phyloP scores from a whole-genome alignment of 1,140 invertebrate genomes.

The Rhizoglyphus robini region DNA sequence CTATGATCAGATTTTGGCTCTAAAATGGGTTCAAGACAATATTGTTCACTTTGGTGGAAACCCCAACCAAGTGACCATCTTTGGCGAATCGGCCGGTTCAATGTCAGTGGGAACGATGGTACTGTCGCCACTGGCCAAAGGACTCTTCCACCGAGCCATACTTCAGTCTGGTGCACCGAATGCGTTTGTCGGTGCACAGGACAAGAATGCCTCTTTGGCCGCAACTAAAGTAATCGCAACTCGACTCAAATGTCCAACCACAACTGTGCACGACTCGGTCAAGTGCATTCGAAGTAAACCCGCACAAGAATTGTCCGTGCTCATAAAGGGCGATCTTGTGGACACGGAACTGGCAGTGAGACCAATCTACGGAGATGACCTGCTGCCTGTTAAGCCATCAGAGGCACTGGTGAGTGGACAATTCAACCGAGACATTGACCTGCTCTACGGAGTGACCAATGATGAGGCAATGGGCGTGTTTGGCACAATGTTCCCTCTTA shows the following conservation, averaged over 20 bases:
- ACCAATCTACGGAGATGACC: not conserved
- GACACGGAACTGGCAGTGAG: too few relatives aligned
- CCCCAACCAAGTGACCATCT: conserved; percentile 35
- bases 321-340: not conserved
- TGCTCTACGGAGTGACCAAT: not conserved
- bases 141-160: conserved; percentile 32
- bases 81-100: conserved; percentile 38
- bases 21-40: conserved; percentile 26
- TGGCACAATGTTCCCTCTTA: not conserved
- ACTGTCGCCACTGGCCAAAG: conserved; percentile 29
- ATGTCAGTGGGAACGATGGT: conserved; percentile 31
- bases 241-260: not conserved
- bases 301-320: not conserved
- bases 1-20: conserved; percentile 24
- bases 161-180: conserved; percentile 25
- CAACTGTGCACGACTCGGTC: not conserved
- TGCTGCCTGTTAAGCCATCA: conserved; percentile 11
- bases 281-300: conserved; percentile 12
- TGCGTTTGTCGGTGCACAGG: conserved; percentile 29
- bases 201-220: not conserved
- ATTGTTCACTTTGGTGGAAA: conserved; percentile 28
- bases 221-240: too few relatives aligned
- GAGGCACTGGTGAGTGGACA: conserved; percentile 9
- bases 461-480: not conserved
- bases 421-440: not conserved